These are phyloP conservation scores for Hecatera dysodea DNA, from an alignment of 2,888 invertebrate genomes.

Conservation along the genomic window DNA sequence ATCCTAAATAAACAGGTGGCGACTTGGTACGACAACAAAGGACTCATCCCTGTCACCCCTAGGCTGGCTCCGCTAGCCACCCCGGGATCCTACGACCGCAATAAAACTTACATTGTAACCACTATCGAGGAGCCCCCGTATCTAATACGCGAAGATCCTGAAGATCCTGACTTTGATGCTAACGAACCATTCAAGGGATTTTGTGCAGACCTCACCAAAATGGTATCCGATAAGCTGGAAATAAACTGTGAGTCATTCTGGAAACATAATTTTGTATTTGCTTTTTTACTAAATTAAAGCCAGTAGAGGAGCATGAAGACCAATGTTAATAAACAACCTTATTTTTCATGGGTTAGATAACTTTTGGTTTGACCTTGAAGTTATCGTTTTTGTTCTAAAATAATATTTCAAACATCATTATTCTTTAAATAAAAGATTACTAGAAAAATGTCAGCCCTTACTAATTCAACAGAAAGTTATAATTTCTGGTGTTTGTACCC, in stretches of 20 bases:
- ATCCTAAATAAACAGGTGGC: constrained; percentile 91
- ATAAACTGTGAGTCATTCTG: constrained; percentile 92
- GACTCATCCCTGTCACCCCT: constrained; percentile 93
- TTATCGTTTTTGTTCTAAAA: background rate
- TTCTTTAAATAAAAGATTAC: no score
- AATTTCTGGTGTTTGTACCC: background rate
- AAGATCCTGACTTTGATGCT: constrained; percentile 92
- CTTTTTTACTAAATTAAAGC: background rate
- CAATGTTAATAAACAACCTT: background rate
- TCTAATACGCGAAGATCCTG: constrained; percentile 93
- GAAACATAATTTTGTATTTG: background rate
- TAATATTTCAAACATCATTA: no score
- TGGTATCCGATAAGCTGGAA: constrained; percentile 94
- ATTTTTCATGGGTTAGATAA: background rate
- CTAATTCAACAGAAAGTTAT: no score
- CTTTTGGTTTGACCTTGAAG: background rate
- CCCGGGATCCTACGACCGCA: constrained; percentile 93
- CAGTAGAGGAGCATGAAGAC: background rate
- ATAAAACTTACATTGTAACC: constrained; percentile 96
- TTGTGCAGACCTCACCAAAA: constrained; percentile 96
- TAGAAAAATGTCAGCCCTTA: no score
- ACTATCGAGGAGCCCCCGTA: constrained; percentile 97
- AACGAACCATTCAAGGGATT: constrained; percentile 97
- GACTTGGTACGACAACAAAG: constrained; percentile 96
- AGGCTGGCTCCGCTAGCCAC: constrained; percentile 93